phyloP scores from a whole-genome alignment of 2,888 invertebrate species.

The Leptothorax acervorum region DNA sequence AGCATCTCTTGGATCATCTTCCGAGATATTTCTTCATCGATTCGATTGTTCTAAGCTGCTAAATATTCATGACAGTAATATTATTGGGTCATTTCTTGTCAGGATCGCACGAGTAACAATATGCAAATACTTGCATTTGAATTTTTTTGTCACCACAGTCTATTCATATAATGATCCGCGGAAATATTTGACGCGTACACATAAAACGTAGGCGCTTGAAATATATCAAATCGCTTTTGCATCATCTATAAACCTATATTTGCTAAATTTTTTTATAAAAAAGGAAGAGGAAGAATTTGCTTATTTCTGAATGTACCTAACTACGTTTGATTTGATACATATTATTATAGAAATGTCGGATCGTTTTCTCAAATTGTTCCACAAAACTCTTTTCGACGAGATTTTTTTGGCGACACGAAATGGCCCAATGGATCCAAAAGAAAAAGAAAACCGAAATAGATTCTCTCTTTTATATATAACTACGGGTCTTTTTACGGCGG shows the following conservation, averaged over 20 bases:
- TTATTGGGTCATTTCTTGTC: constrained; percentile 67
- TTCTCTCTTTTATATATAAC: constrained; percentile 63
- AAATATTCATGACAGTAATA: constrained; percentile 66
- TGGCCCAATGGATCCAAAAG: constrained; percentile 65
- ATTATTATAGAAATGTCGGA: background rate
- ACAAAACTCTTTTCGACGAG: constrained; percentile 14
- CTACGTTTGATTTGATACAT: constrained; percentile 34
- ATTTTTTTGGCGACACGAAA: constrained; percentile 56
- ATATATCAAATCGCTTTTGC: background rate
- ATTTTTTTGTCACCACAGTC: background rate
- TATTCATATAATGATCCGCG: constrained; percentile 19
- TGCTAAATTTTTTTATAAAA: constrained; percentile 17
- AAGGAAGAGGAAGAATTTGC: background rate
- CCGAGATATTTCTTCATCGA: constrained; percentile 76
- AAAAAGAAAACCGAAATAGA: constrained; percentile 57
- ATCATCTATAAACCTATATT: background rate
- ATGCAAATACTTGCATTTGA: constrained; percentile 2
- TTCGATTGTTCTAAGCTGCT: constrained; percentile 72
- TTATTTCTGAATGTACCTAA: background rate
- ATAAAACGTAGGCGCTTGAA: background rate
- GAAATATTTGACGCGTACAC: background rate
- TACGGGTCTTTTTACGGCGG: constrained; percentile 74
- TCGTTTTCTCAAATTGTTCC: background rate
- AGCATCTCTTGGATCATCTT: constrained; percentile 83
- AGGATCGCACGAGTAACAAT: constrained; percentile 53